Evolutionary conservation across 2,797 vertebrate species (phyloP).

Genomic region (Erithacus rubecula): DNA sequence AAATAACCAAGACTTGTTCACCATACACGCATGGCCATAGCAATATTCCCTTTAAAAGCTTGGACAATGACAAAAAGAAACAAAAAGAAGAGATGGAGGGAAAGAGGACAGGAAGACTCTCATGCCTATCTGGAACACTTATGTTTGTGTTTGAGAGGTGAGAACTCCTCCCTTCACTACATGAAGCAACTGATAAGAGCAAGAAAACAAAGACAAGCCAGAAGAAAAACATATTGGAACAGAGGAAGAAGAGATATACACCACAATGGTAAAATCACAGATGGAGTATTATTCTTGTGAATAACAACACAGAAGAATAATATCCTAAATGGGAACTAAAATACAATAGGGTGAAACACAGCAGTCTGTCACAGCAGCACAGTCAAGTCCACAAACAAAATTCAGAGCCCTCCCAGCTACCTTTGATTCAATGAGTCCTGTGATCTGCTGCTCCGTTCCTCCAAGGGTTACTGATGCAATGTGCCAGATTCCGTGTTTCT

Average conservation of each 20-base stretch:
- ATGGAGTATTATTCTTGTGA: background rate
- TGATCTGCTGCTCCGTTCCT: constrained; percentile 60
- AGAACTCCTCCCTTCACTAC: background rate
- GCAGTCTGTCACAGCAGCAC: background rate
- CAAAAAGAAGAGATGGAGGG: background rate
- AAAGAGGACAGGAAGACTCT: background rate
- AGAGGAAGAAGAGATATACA: background rate
- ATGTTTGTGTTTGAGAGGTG: background rate
- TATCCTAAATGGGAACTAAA: background rate
- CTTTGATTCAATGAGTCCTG: constrained; percentile 61
- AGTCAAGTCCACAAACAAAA: background rate
- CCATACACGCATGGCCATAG: fast-evolving
- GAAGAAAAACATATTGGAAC: background rate
- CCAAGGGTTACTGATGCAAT: constrained; percentile 71
- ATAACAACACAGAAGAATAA: background rate
- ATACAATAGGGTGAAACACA: background rate
- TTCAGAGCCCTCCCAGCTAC: constrained; percentile 64
- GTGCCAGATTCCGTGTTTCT: constrained; percentile 71
- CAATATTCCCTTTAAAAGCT: background rate
- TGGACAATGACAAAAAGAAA: background rate
- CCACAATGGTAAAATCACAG: fast-evolving
- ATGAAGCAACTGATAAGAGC: background rate
- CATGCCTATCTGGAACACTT: background rate
- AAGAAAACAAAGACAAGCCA: background rate
- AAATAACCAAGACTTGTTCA: background rate